These are phyloP conservation scores for Cercopithecus neglectus DNA, from an alignment of 2,797 vertebrate species.

Conservation along the genomic window DNA sequence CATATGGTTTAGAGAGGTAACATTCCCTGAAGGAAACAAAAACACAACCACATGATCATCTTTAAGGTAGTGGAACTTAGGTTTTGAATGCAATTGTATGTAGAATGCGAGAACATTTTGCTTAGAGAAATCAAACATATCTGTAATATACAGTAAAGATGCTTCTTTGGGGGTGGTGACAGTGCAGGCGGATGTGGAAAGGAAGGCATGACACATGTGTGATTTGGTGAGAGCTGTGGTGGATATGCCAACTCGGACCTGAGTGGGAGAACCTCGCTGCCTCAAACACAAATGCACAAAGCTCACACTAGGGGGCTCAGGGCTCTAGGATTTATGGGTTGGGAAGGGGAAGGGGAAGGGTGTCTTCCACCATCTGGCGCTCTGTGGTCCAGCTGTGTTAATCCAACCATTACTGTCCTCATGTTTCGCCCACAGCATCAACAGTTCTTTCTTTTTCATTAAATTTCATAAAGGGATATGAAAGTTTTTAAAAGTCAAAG, in stretches of 20 bases:
- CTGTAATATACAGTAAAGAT: not conserved
- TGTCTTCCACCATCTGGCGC: not conserved
- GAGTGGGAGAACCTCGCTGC: not conserved
- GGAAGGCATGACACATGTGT: not conserved
- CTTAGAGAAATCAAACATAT: not conserved
- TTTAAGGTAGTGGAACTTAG: slow-evolving; percentile 16
- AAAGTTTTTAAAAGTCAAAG: not conserved
- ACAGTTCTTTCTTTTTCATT: not conserved
- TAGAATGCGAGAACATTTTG: not conserved
- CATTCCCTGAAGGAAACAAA: not conserved
- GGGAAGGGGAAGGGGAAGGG: not conserved
- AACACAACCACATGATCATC: not conserved
- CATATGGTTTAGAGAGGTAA: not conserved
- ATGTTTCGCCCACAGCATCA: not conserved
- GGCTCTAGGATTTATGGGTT: not conserved
- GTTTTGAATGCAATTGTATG: not conserved
- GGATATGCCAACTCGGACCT: not conserved
- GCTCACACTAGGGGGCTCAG: not conserved
- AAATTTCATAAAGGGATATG: not conserved
- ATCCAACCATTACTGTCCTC: not conserved
- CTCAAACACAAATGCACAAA: not conserved
- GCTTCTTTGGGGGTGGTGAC: not conserved
- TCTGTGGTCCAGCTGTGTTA: not conserved
- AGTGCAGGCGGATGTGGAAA: not conserved
- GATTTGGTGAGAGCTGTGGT: not conserved